Conservation (phyloP, 2,888 invertebrate genomes). For the Heteropelma amictum region DNA sequence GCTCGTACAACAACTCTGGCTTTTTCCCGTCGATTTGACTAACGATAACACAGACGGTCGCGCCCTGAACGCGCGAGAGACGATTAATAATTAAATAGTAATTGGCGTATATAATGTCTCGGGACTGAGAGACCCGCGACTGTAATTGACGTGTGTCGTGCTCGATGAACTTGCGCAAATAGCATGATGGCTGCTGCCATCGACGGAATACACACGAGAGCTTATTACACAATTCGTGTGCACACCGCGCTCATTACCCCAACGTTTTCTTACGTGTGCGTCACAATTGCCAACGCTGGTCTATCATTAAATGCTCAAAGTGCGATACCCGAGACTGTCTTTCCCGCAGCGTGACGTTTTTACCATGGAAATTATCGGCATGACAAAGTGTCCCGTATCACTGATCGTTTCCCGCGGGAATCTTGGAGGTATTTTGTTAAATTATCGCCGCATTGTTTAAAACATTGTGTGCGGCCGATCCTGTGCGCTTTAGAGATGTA, state of each 20-base stretch:
- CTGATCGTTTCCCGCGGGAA: neutral
- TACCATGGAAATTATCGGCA: neutral
- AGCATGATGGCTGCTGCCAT: constrained; percentile 4
- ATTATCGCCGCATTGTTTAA: too few species aligned
- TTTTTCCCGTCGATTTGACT: constrained; percentile 30
- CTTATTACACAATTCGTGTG: constrained; percentile 3
- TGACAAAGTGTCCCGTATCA: neutral
- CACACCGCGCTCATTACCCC: neutral
- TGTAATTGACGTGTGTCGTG: constrained; percentile 33
- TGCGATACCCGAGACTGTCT: neutral
- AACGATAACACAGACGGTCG: constrained; percentile 39
- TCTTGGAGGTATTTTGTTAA: too few species aligned
- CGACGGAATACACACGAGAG: constrained; percentile 3
- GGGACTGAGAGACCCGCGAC: constrained; percentile 4
- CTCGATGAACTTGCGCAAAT: constrained; percentile 43
- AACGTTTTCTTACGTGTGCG: neutral
- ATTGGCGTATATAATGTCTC: constrained; percentile 35
- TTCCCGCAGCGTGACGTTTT: constrained; percentile 3
- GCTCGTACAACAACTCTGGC: constrained; percentile 42
- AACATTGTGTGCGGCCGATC: too few species aligned
- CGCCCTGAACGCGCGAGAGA: constrained; percentile 29
- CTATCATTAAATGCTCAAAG: neutral
- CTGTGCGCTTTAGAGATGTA: too few species aligned
- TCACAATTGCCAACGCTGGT: neutral
- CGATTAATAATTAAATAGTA: constrained; percentile 52